These are phyloP conservation scores for Pegoplata infirma DNA, from an alignment of 2,888 invertebrate species.

Conservation along the genomic window DNA sequence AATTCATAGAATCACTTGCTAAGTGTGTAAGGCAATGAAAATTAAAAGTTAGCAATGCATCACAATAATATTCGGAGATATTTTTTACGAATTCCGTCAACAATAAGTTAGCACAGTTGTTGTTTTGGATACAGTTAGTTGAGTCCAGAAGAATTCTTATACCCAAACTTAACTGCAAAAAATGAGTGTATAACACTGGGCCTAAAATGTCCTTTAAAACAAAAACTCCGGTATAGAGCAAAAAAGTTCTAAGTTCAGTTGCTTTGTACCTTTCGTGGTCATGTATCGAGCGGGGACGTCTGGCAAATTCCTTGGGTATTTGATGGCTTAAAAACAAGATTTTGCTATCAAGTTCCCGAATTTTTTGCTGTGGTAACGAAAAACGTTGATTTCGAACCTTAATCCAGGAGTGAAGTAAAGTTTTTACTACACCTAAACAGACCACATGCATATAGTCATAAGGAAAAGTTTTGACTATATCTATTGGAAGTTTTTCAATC, in stretches of 20 bases:
- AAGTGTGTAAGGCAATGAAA: conserved; percentile 42
- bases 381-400: too few relatives aligned
- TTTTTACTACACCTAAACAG: too few relatives aligned
- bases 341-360: background rate
- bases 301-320: conserved; percentile 8
- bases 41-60: conserved; percentile 45
- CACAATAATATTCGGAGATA: conserved; percentile 41
- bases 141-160: conserved; percentile 4
- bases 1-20: conserved; percentile 36
- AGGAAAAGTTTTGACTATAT: too few relatives aligned
- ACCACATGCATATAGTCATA: too few relatives aligned
- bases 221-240: background rate
- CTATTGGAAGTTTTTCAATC: too few relatives aligned
- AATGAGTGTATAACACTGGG: background rate
- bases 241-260: background rate
- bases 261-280: conserved; percentile 47
- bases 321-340: background rate
- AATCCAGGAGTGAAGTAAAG: too few relatives aligned
- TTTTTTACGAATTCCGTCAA: conserved; percentile 36
- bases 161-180: conserved; percentile 1
- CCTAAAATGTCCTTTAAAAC: background rate
- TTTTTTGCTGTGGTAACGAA: too few relatives aligned
- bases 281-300: conserved; percentile 45
- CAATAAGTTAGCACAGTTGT: conserved; percentile 42
- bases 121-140: conserved; percentile 25